These are phyloP conservation scores for Ennomos erosarius DNA, from an alignment of 2,888 invertebrate genomes.

Conservation along the genomic window DNA sequence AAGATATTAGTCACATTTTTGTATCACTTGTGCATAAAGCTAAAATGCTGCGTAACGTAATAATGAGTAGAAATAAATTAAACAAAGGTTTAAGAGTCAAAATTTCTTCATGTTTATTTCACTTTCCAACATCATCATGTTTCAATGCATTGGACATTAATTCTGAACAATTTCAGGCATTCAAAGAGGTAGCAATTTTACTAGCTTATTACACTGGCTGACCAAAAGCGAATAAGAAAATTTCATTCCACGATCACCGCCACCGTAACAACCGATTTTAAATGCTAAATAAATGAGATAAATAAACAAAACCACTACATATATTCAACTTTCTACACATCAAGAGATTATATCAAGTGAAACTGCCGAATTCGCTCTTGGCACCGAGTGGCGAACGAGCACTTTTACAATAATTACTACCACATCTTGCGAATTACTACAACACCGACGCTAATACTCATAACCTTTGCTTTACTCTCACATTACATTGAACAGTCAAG, in stretches of 20 bases:
- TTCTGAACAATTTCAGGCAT: slow-evolving; percentile 77
- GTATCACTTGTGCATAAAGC: too few species aligned
- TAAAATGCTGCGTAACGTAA: too few species aligned
- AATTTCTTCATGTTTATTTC: slow-evolving; percentile 74
- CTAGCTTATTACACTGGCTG: slow-evolving; percentile 51
- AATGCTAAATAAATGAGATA: slow-evolving; percentile 35
- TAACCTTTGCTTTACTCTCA: slow-evolving; percentile 44
- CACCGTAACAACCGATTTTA: slow-evolving; percentile 25
- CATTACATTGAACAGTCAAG: slow-evolving; percentile 47
- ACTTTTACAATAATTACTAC: slow-evolving; percentile 46
- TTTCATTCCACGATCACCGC: slow-evolving; percentile 15
- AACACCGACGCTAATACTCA: slow-evolving; percentile 47
- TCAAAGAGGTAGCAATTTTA: slow-evolving; percentile 78
- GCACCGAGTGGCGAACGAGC: slow-evolving; percentile 37
- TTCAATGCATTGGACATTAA: slow-evolving; percentile 69
- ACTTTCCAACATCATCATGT: slow-evolving; percentile 69
- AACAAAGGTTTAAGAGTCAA: slow-evolving; percentile 59
- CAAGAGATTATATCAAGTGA: slow-evolving; percentile 32
- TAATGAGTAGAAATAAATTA: slow-evolving; percentile 18
- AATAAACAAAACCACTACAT: slow-evolving; percentile 31
- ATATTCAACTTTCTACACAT: slow-evolving; percentile 31
- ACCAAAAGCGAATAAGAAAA: slow-evolving; percentile 31
- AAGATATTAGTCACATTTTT: too few species aligned
- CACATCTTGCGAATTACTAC: slow-evolving; percentile 60
- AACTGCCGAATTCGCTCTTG: slow-evolving; percentile 38